Evolutionary conservation across 2,888 invertebrate genomes (phyloP), one percentile per base, ranked within the genome.

Genomic region (Cephus sareptanus): DNA sequence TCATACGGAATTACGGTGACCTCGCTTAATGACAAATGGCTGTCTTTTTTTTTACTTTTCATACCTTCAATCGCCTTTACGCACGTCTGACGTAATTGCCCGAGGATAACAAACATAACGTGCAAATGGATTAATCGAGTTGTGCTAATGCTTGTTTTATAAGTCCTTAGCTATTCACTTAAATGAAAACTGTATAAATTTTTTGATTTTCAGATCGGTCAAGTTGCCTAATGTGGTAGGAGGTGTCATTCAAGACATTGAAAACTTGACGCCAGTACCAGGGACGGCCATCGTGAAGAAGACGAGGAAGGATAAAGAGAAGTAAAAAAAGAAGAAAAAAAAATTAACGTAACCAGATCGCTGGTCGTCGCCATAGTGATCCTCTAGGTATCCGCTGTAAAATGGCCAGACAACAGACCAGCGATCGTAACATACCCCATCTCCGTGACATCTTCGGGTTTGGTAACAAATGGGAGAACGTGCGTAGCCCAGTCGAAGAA

Each of bases 381-480:
- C 56, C 56, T 56, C 23, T 56, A 15, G 56, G 56, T 56, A 56
- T 56, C 56, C 56, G 56, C 71, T 31, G 33, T 33, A 81, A 80
- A 76, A 90, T 90, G 90, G 88, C 90, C 71, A 83, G 89, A 37
- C 90, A 88, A 40, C 91, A 89, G 94, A 94, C 95, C 83, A 94
- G 95, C 80, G 96, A 96, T 89, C 93, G 96, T 86, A 94, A 94
- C 90, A 96, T 96, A 87, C 95, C 96, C 82, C 96, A 96, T 89
- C 93, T 96, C 84, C 93, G 96, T 87, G 96, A 96, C 92, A 95
- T 95, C 89, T 95, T 95, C 90, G 94, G 95, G 76, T 93, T 94
- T 87, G 94, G 93, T 88, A 93, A 93, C 87, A 90, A 90, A 78
- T 89, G 90, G 89, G 89, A 88, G 56, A 88, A 83, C 81, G 87